Conservation (phyloP, 1,140 invertebrate species). For the Hylyphantes graminicola region DNA sequence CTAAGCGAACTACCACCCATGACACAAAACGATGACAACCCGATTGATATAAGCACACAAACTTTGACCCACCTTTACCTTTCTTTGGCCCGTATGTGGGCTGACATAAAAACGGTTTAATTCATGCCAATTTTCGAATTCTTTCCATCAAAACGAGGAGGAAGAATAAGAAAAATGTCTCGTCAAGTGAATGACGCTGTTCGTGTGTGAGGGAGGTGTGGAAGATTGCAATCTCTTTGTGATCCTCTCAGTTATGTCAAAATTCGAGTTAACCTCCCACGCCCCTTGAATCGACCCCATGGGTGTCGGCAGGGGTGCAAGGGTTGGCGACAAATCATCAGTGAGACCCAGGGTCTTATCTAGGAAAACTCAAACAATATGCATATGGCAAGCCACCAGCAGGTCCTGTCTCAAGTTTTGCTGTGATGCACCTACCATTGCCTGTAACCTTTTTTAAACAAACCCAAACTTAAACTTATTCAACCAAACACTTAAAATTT, state of each 20-base stretch:
- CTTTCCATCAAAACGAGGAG: neutral
- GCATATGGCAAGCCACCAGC: too few species aligned
- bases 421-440: too few species aligned
- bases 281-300: slow-evolving; percentile 13
- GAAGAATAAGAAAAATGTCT: too few species aligned
- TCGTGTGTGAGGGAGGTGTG: neutral
- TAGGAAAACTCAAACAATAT: too few species aligned
- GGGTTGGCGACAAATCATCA: neutral
- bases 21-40: neutral
- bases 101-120: neutral
- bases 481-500: too few species aligned
- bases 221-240: neutral
- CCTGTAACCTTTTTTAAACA: too few species aligned
- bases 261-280: slow-evolving; percentile 30
- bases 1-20: neutral
- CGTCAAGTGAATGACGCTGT: too few species aligned
- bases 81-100: slow-evolving; percentile 1
- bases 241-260: neutral
- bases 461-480: too few species aligned
- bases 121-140: slow-evolving; percentile 10
- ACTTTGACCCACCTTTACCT: neutral
- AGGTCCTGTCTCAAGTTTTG: too few species aligned
- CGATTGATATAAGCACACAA: neutral
- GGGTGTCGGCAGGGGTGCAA: neutral
- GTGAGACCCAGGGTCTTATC: too few species aligned